A percentile compares a stretch with the other conserved stretches of the same genome.
Conservation (phyloP, 30 jellyfish, hydroid and myxozoan species). For the Aurelia sp. region DNA sequence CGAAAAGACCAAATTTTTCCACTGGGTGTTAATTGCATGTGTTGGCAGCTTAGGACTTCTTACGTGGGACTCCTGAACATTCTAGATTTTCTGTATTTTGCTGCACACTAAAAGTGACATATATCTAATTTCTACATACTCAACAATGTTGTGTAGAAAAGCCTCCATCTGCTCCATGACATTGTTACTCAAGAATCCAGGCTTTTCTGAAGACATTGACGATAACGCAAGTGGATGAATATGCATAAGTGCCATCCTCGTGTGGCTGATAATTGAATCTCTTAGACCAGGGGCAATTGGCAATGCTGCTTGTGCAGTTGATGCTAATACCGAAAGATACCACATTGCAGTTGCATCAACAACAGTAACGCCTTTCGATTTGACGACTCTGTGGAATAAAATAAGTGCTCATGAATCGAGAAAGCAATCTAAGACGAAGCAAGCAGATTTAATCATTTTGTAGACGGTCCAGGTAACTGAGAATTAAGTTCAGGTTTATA, state of each 20-base stretch:
- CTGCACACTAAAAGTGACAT: not conserved
- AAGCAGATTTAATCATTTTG: too few species aligned
- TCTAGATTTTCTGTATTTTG: not conserved
- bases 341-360: constrained; percentile 98
- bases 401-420: not conserved
- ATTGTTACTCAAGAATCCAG: constrained; percentile 86
- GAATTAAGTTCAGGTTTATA: too few species aligned
- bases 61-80: not conserved
- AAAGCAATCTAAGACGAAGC: not conserved
- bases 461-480: too few species aligned
- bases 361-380: constrained; percentile 91
- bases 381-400: constrained; percentile 79
- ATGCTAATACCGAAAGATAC: constrained; percentile 93
- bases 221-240: constrained; percentile 94
- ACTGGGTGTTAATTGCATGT: too few species aligned
- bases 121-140: constrained; percentile 51
- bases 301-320: constrained; percentile 97
- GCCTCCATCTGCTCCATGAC: constrained; percentile 97
- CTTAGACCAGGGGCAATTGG: constrained; percentile 97
- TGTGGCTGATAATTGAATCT: constrained; percentile 82
- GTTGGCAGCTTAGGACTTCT: too few species aligned
- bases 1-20: too few species aligned
- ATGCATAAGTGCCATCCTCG: constrained; percentile 82
- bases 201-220: constrained; percentile 84
- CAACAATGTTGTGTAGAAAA: constrained; percentile 74